These are phyloP conservation scores for Phataginus tricuspis DNA, from an alignment of 2,797 vertebrate genomes.

Conservation along the genomic window DNA sequence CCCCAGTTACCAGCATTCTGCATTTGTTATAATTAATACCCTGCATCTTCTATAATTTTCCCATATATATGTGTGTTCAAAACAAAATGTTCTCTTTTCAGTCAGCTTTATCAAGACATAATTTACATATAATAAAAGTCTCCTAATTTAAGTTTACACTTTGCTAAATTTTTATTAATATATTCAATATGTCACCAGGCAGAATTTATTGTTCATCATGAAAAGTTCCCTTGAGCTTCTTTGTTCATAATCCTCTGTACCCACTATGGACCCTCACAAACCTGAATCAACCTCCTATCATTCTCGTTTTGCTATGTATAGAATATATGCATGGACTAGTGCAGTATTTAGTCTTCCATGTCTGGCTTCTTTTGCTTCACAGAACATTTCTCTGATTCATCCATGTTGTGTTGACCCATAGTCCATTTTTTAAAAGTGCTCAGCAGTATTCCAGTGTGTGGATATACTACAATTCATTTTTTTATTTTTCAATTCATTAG, in stretches of 20 bases:
- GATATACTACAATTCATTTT: neutral
- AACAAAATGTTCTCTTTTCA: neutral
- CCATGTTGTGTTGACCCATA: neutral
- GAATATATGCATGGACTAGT: neutral
- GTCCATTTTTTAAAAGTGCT: neutral
- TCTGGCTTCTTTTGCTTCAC: neutral
- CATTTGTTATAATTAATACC: neutral
- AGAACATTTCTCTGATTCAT: neutral
- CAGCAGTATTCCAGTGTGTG: neutral
- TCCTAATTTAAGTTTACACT: neutral
- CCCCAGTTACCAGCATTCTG: neutral
- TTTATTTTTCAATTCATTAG: neutral
- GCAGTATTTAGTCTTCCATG: neutral
- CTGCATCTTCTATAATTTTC: neutral
- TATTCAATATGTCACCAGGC: neutral
- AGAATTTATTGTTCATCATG: neutral
- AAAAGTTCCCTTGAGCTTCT: neutral
- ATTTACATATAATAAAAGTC: neutral
- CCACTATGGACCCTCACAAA: neutral
- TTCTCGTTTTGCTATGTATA: neutral
- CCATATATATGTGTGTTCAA: neutral
- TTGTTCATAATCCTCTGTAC: neutral
- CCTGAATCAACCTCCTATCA: neutral
- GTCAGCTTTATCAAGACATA: neutral
- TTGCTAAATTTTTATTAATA: slow-evolving; percentile 7